Evolutionary conservation across 2,888 invertebrate species (phyloP).

Genomic region (Gari tellinella): DNA sequence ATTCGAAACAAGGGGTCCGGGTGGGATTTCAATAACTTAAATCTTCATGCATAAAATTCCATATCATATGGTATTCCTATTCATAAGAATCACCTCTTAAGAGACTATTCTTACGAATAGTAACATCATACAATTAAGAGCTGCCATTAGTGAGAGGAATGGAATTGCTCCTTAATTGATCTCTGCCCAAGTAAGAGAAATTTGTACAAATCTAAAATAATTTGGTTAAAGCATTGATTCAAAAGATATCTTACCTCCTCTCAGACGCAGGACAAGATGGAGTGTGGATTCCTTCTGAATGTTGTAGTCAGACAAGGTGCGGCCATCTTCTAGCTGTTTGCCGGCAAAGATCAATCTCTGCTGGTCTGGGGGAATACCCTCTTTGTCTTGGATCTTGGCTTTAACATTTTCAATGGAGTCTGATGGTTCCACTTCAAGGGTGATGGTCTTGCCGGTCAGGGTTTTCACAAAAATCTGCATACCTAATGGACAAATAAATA

Average conservation of each 20-base stretch:
- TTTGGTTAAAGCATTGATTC: too few relatives aligned
- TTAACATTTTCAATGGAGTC: slow-evolving; percentile 98
- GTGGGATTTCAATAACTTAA: too few relatives aligned
- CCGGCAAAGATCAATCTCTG: slow-evolving; percentile 97
- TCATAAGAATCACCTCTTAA: too few relatives aligned
- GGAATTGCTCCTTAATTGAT: too few relatives aligned
- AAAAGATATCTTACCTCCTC: slow-evolving; percentile 93
- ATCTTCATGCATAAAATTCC: too few relatives aligned
- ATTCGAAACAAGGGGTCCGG: too few relatives aligned
- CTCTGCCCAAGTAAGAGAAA: too few relatives aligned
- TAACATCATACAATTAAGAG: too few relatives aligned
- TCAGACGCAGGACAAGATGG: slow-evolving; percentile 94
- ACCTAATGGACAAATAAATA: slow-evolving; percentile 24
- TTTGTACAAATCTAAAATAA: too few relatives aligned
- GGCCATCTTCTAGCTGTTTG: slow-evolving; percentile 97
- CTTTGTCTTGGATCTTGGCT: slow-evolving; percentile 86
- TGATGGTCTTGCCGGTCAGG: slow-evolving; percentile 65
- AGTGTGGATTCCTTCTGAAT: slow-evolving; percentile 98
- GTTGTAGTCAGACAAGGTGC: slow-evolving; percentile 96
- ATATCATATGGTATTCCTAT: too few relatives aligned
- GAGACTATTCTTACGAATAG: too few relatives aligned
- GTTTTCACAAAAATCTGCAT: slow-evolving; percentile 86
- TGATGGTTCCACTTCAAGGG: slow-evolving; percentile 89
- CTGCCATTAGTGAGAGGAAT: too few relatives aligned
- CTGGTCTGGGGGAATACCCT: slow-evolving; percentile 89